A percentile compares a stretch with the other conserved stretches of the same genome.
phyloP scores from a whole-genome alignment of 2,113 vertebrate genomes.

The Addax nasomaculatus region DNA sequence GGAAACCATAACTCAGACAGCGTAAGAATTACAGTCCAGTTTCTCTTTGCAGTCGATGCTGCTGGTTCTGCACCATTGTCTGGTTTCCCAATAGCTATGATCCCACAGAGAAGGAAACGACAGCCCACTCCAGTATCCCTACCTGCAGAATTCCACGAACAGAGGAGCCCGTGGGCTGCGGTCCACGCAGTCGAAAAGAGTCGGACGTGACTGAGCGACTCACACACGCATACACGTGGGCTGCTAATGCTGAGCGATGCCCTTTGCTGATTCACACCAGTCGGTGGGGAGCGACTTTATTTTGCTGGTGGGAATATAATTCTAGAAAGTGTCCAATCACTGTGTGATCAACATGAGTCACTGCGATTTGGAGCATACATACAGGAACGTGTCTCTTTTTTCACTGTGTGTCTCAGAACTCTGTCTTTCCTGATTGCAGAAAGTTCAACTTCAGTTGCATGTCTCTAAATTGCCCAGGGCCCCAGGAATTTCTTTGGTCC shows the following conservation, averaged over 20 bases:
- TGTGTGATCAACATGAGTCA: neutral
- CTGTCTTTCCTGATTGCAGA: neutral
- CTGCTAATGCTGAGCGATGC: neutral
- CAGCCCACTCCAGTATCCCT: neutral
- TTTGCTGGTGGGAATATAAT: neutral
- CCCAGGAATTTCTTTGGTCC: neutral
- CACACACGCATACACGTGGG: neutral
- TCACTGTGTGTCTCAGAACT: neutral
- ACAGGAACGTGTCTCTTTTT: neutral
- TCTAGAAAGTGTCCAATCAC: neutral
- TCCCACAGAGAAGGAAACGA: neutral
- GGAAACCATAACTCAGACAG: neutral
- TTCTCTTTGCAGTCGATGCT: neutral
- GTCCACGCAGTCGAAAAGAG: rapidly evolving
- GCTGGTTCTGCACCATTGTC: neutral
- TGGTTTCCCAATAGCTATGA: neutral
- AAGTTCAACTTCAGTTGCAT: neutral
- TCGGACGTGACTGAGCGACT: neutral
- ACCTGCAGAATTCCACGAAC: neutral
- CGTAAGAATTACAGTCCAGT: neutral
- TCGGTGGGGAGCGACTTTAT: neutral
- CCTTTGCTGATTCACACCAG: neutral
- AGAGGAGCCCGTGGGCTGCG: neutral
- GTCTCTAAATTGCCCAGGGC: neutral
- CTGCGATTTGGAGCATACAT: neutral